Conservation (phyloP, 2,888 invertebrate species). For the Cephus nigrinus region DNA sequence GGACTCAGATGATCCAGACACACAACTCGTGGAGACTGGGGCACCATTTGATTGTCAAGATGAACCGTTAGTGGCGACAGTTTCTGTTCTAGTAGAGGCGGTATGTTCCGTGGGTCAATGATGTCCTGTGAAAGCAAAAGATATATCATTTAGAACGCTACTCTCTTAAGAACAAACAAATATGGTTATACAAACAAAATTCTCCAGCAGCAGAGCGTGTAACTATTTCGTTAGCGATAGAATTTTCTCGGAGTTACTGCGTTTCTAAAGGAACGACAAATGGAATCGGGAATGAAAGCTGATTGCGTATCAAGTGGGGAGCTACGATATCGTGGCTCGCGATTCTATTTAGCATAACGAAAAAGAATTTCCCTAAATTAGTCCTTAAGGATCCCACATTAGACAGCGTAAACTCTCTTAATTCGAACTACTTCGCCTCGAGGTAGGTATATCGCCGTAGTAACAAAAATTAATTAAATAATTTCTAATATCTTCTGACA, state of each 20-base stretch:
- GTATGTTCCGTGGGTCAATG: slow-evolving; percentile 37
- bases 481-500: background rate
- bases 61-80: slow-evolving; percentile 33
- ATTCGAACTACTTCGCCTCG: background rate
- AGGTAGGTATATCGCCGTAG: background rate
- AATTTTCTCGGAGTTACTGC: background rate
- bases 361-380: background rate
- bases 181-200: background rate
- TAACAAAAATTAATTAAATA: background rate
- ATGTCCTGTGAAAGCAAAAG: slow-evolving; percentile 27
- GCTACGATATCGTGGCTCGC: background rate
- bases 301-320: too few species aligned
- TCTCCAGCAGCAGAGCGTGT: background rate
- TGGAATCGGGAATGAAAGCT: background rate
- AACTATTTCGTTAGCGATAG: background rate
- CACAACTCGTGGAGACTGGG: slow-evolving; percentile 23
- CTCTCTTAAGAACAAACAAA: background rate
- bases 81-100: slow-evolving; percentile 23
- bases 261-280: background rate
- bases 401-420: too few species aligned
- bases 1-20: slow-evolving; percentile 32
- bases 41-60: slow-evolving; percentile 43
- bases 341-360: background rate
- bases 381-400: background rate
- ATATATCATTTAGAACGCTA: background rate